These are phyloP conservation scores for Agonopterix subpropinquella DNA, from an alignment of 2,888 invertebrate genomes.

Conservation along the genomic window DNA sequence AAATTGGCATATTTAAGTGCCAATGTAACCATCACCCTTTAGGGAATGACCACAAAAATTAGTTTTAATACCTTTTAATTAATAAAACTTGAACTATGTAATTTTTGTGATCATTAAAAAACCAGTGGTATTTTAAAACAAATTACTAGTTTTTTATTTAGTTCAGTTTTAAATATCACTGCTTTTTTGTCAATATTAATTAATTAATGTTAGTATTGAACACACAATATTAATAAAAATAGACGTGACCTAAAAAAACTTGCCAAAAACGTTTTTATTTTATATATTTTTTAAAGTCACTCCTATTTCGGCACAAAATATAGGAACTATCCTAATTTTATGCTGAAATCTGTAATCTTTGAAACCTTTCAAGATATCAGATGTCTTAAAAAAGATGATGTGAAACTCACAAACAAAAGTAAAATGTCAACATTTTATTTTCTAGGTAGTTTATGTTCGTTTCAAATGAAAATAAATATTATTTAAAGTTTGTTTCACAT, in stretches of 20 bases:
- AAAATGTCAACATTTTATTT: too few relatives aligned
- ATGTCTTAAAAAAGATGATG: too few relatives aligned
- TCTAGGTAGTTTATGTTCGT: too few relatives aligned
- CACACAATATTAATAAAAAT: slow-evolving; percentile 43
- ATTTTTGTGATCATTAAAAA: slow-evolving; percentile 10
- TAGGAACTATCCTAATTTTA: slow-evolving; percentile 16
- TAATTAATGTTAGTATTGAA: slow-evolving; percentile 46
- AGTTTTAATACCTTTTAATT: background rate
- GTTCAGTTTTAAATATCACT: slow-evolving; percentile 3
- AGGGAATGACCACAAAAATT: slow-evolving; percentile 29
- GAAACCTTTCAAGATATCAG: slow-evolving; percentile 11
- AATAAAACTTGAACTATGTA: background rate
- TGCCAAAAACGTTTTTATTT: background rate
- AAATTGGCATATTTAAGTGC: slow-evolving; percentile 30
- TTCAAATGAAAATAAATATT: background rate
- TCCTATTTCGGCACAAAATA: slow-evolving; percentile 14
- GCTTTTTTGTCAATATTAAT: slow-evolving; percentile 33
- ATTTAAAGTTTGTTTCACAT: slow-evolving; percentile 3
- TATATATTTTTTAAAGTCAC: slow-evolving; percentile 2
- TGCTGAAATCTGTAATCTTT: slow-evolving; percentile 17
- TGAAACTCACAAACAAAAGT: too few relatives aligned
- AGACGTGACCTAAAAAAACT: background rate
- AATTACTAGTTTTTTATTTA: background rate
- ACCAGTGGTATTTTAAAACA: background rate
- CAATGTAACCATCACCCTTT: slow-evolving; percentile 57